A percentile compares a stretch with the other conserved stretches of the same genome.
Conservation (phyloP, 1,140 invertebrate genomes). For the Hyphantria cunea region DNA sequence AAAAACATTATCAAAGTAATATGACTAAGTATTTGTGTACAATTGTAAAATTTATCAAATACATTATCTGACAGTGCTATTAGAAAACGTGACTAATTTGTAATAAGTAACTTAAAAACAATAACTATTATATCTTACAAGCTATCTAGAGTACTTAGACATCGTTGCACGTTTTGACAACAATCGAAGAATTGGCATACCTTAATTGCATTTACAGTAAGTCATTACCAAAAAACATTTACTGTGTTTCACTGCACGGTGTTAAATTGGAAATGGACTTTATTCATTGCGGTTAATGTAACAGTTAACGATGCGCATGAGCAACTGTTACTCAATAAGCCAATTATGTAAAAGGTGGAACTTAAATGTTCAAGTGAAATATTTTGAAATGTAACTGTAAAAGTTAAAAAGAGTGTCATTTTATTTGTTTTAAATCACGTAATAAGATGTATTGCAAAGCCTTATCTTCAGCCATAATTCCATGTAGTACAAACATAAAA, state of each 20-base stretch:
- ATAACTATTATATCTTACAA: too few relatives aligned
- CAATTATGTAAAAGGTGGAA: slow-evolving; percentile 8
- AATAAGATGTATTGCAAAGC: neutral
- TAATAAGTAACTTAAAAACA: too few relatives aligned
- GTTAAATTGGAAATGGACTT: neutral
- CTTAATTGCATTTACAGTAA: neutral
- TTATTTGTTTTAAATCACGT: neutral
- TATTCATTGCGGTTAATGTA: slow-evolving; percentile 2
- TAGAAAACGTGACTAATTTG: too few relatives aligned
- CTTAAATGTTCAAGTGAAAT: neutral
- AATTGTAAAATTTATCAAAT: too few relatives aligned
- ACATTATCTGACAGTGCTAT: too few relatives aligned
- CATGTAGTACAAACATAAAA: too few relatives aligned
- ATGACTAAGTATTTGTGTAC: too few relatives aligned
- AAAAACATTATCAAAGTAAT: too few relatives aligned
- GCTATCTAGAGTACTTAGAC: too few relatives aligned
- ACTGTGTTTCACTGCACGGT: neutral
- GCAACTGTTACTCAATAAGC: neutral
- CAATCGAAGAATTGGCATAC: neutral
- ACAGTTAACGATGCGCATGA: slow-evolving; percentile 1
- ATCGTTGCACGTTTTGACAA: too few relatives aligned
- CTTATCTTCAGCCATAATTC: too few relatives aligned
- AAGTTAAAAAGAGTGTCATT: too few relatives aligned
- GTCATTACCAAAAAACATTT: neutral
- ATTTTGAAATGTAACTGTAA: neutral